Conservation (phyloP, 2,797 vertebrate species). For the Meda fulgida region DNA sequence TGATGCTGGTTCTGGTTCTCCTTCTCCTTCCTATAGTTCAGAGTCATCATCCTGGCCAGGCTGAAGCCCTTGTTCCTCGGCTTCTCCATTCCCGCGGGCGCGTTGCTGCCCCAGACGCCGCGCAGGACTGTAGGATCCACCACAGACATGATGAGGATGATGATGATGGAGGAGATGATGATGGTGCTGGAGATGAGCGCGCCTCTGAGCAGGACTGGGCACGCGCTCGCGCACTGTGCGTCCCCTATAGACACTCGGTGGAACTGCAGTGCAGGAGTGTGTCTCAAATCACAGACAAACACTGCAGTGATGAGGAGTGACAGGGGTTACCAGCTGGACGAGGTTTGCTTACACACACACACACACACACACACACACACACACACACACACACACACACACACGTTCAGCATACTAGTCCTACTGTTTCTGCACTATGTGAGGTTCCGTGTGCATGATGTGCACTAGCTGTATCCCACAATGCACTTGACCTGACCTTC, state of each 20-base stretch:
- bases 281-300: background rate
- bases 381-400: background rate
- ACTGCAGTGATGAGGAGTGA: too few species aligned
- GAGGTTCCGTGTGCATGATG: background rate
- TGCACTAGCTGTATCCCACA: background rate
- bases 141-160: slow-evolving; percentile 76
- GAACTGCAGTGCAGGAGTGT: background rate
- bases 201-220: background rate
- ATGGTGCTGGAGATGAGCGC: background rate
- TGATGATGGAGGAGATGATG: background rate
- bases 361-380: background rate
- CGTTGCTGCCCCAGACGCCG: slow-evolving; percentile 81
- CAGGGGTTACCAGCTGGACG: background rate
- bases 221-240: background rate
- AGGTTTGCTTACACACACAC: too few species aligned
- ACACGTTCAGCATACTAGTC: background rate
- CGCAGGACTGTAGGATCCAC: slow-evolving; percentile 77
- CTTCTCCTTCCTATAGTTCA: slow-evolving; percentile 85
- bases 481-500: background rate
- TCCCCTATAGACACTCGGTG: too few species aligned
- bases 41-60: slow-evolving; percentile 91
- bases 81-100: slow-evolving; percentile 79
- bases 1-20: slow-evolving; percentile 75
- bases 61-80: slow-evolving; percentile 90
- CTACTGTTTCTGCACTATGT: background rate